Base-by-base conservation (phyloP, 2,888 invertebrate genomes). In the Melanchra persicariae region DNA sequence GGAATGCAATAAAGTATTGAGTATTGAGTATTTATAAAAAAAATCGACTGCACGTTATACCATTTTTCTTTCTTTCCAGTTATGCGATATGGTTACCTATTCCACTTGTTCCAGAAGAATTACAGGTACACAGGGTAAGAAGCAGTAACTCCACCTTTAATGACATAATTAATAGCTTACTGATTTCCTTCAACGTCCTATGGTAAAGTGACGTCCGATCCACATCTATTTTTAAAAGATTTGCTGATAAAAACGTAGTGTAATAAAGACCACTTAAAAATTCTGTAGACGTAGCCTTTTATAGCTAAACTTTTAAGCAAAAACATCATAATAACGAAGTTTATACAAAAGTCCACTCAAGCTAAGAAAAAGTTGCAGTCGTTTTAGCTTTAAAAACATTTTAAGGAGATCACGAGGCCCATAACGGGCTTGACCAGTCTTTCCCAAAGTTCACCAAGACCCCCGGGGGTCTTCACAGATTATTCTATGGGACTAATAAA, bases 221-320 rank as follows among this genome's bases (percentile, higher is more conserved):
- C 54, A 19, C 34, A 30, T 37, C 34, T 57, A 22, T 37, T 57
- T 37, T 37, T 8, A 40, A 37, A 2, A 17, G 12, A 57, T 8
- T 1, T 37, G 12, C 15, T 57, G 8, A 8, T 57, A 37, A 37
- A 45, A 55, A 12, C n/a, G 4, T 1, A 8, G n/a, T 37, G 7
- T 57, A 22, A 22, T 22, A 22, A 37, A 26, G 1, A 15, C 8
- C 26, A 9, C 34, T 65, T 19, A 37, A 6, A 40, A 40, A 70
- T 79, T 68, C 65, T 8, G 40, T 0, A 22, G 4, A 55, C 64
- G 60, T 59, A 10, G 12, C 19, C 43, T 58, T 70, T 76, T 64
- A 58, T 65, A 24, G 43, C 45, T 0, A 55, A 80, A 77, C 47
- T 80, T 81, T 52, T n/a, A 40, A 19, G n/a, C 34, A 49, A 61